Percentiles rank a stretch among this genome's conserved stretches.
Evolutionary conservation across 1,140 invertebrate genomes (phyloP).

Genomic region (Liolophura sinensis): DNA sequence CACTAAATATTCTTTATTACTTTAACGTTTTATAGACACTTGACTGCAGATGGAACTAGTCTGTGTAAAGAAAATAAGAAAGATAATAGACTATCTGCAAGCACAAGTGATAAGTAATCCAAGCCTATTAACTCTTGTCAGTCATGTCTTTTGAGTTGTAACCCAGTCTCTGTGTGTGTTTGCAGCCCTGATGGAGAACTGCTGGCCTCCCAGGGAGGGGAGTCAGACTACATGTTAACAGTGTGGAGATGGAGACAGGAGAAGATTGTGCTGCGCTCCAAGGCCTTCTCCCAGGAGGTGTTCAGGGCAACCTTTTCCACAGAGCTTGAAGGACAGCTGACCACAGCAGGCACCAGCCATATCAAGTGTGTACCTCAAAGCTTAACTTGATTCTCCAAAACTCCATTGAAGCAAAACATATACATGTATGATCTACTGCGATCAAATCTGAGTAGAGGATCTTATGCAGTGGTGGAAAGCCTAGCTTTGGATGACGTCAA

Average conservation of each 20-base stretch:
- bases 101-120: background rate
- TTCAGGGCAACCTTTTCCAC: conserved; percentile 79
- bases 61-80: conserved; percentile 7
- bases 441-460: no score
- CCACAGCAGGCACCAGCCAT: conserved; percentile 75
- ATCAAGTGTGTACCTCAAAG: conserved; percentile 66
- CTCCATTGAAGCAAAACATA: no score
- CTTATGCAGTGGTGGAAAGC: background rate
- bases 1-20: conserved; percentile 1
- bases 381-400: no score
- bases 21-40: background rate
- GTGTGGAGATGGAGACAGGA: conserved; percentile 84
- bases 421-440: no score
- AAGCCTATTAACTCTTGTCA: background rate
- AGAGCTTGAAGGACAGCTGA: conserved; percentile 75
- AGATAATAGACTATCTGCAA: background rate
- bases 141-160: background rate
- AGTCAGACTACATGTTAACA: conserved; percentile 84
- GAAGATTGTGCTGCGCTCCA: conserved; percentile 73
- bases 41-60: background rate
- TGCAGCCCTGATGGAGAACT: conserved; percentile 75
- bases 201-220: conserved; percentile 79
- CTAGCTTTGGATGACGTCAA: background rate
- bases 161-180: conserved; percentile 8
- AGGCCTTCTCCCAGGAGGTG: conserved; percentile 77